Percentiles rank a stretch among this genome's conserved stretches.
These are phyloP conservation scores for Centropyge bicolor DNA, from an alignment of 2,797 vertebrate genomes.

Conservation along the genomic window DNA sequence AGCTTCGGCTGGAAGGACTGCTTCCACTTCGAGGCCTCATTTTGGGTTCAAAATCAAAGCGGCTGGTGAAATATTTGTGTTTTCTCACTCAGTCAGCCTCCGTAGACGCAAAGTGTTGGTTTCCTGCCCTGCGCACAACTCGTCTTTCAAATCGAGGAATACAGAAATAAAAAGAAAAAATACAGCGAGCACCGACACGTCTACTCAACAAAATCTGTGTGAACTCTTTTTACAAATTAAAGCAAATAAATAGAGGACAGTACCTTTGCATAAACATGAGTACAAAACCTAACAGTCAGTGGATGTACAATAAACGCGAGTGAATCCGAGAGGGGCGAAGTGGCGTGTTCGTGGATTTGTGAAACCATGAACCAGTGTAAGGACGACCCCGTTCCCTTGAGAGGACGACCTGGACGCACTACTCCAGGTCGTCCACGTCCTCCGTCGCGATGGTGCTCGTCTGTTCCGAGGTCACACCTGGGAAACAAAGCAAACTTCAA, in stretches of 20 bases:
- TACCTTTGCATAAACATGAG: conserved; percentile 77
- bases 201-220: conserved; percentile 49
- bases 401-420: conserved; percentile 18
- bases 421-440: conserved; percentile 82
- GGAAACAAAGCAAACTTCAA: neutral
- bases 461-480: conserved; percentile 86
- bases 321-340: conserved; percentile 51
- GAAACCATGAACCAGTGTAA: conserved; percentile 43
- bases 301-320: conserved; percentile 71
- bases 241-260: conserved; percentile 76
- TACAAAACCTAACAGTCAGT: conserved; percentile 79
- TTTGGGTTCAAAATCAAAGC: neutral
- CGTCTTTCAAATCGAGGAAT: conserved; percentile 74
- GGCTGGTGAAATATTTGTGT: neutral
- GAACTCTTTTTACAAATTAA: conserved; percentile 60
- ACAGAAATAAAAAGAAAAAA: conserved; percentile 47
- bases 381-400: conserved; percentile 19
- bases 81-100: neutral
- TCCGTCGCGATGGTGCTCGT: conserved; percentile 83
- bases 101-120: neutral
- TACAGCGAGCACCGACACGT: conserved; percentile 49
- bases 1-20: neutral
- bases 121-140: conserved; percentile 53
- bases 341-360: conserved; percentile 46
- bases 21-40: neutral